phyloP scores from a whole-genome alignment of 1,140 invertebrate genomes.

The Sycophaga agraensis region DNA sequence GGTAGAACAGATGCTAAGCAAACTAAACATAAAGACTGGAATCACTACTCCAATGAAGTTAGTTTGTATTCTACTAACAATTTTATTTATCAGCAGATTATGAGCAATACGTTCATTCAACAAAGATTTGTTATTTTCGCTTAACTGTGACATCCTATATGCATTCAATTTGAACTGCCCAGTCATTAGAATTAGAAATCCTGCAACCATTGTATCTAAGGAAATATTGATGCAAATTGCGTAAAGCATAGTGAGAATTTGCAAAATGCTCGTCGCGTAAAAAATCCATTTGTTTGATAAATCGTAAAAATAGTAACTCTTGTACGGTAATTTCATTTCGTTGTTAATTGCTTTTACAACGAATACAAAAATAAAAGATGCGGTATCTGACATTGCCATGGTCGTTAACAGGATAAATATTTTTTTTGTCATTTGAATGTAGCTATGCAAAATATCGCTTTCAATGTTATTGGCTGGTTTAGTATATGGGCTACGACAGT shows the following conservation, averaged over 20 bases:
- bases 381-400: background rate
- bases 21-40: conserved; percentile 38
- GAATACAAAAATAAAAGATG: background rate
- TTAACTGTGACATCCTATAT: conserved; percentile 34
- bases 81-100: conserved; percentile 11
- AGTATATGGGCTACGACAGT: background rate
- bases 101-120: conserved; percentile 14
- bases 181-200: conserved; percentile 36
- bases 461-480: background rate
- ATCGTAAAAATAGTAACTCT: conserved; percentile 10
- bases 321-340: conserved; percentile 8
- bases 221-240: conserved; percentile 38
- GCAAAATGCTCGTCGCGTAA: background rate
- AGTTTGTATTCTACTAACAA: conserved; percentile 26
- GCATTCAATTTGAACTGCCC: conserved; percentile 40
- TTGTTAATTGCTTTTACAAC: too few species aligned
- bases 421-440: background rate
- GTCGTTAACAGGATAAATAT: background rate
- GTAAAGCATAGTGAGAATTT: conserved; percentile 14
- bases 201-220: conserved; percentile 38
- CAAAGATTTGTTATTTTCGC: conserved; percentile 10
- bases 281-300: background rate
- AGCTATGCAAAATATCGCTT: conserved; percentile 11
- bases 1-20: conserved; percentile 39
- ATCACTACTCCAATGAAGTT: conserved; percentile 37